Evolutionary conservation across 1,140 invertebrate genomes (phyloP), one percentile per base, ranked within the genome.

Genomic region (Pararge aegeria): DNA sequence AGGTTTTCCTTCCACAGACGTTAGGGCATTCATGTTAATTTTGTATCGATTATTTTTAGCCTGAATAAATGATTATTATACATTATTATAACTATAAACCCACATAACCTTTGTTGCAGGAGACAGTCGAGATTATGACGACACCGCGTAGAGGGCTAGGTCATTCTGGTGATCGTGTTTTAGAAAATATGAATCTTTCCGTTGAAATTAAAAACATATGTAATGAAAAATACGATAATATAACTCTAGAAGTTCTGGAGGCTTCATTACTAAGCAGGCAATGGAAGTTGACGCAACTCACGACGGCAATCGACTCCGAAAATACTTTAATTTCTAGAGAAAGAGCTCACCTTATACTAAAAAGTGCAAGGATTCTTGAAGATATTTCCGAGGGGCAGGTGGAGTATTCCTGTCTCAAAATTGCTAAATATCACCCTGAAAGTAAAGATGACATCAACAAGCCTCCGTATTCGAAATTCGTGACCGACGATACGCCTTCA

Each of bases 171-270:
- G 71, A 68, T 4, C 61, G 69, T 9, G 70, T 79, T 20, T 51
- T 70, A 24, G 90, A 91, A 65, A 84, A 77, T 49, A 74, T 90
- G 61, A 74, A 76, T 21, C 56, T 91, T 37, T 74, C 85, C 0
- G 67, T 89, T 6, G 88, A 90, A 71, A 65, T 90, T 4, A 90
- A 90, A 68, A 90, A 91, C 66, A 72, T 87, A 10, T 83, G 80
- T 52, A 73, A 78, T 18, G 83, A 84, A 50, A 87, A 83, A 44
- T 74, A 80, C 6, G 77, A 83, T 3, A 66, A 78, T 12, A 59
- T 87, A 4, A 49, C 58, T 6, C 38, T 89, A 18, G 80, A 90
- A 63, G 55, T 89, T 5, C 60, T 90, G 48, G 88, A 91, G 57
- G 77, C 79, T 0, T 86, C 88, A 0, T 51, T 91, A n/a, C 56